phyloP scores from a whole-genome alignment of 2,888 invertebrate genomes.

The Ptycholaimellus sp. region DNA sequence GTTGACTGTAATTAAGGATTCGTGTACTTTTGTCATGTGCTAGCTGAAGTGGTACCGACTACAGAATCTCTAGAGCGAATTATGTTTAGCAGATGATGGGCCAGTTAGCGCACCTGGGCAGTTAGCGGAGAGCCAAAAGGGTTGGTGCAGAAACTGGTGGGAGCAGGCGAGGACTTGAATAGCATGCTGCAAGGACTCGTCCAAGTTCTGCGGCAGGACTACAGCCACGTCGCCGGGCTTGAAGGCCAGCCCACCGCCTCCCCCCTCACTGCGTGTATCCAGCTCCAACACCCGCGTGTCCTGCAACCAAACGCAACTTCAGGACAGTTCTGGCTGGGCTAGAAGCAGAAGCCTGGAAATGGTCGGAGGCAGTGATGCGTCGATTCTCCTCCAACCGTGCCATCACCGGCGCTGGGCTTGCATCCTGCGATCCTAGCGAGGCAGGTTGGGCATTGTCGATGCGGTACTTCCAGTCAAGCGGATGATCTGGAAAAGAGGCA shows the following conservation, averaged over 20 bases:
- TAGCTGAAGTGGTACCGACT: too few relatives aligned
- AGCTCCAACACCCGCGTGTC: neutral
- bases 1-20: too few relatives aligned
- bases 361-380: slow-evolving; percentile 46
- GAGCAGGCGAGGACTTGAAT: slow-evolving; percentile 42
- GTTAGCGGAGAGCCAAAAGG: slow-evolving; percentile 9
- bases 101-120: too few relatives aligned
- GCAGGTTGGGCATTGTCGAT: slow-evolving; percentile 4
- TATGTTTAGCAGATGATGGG: too few relatives aligned
- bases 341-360: slow-evolving; percentile 28
- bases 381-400: neutral
- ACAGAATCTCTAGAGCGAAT: too few relatives aligned
- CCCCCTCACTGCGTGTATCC: too few relatives aligned
- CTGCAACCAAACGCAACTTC: neutral
- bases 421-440: neutral
- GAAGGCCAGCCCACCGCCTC: slow-evolving; percentile 40
- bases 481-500: neutral
- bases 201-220: slow-evolving; percentile 54
- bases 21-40: too few relatives aligned
- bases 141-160: slow-evolving; percentile 24
- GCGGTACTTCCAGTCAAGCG: slow-evolving; percentile 10
- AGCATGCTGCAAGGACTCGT: slow-evolving; percentile 39
- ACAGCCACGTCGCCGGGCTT: slow-evolving; percentile 69
- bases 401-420: neutral
- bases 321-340: neutral